Evolutionary conservation across 2,113 vertebrate genomes (phyloP).

Genomic region (Gambusia holbrooki): DNA sequence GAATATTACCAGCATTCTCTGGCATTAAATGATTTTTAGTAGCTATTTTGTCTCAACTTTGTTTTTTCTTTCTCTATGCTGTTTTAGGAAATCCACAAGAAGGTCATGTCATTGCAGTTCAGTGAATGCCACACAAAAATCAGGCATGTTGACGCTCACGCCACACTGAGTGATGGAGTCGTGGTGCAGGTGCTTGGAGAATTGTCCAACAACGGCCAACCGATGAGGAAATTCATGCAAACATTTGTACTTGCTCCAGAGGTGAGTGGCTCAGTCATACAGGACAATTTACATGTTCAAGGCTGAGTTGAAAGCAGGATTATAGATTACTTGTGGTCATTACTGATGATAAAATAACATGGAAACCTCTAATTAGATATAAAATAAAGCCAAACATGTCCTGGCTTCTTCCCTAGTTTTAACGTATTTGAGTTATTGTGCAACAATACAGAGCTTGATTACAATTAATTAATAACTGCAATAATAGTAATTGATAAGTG

Average conservation of each 20-base stretch:
- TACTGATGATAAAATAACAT: no score
- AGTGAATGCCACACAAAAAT: slow-evolving; percentile 99
- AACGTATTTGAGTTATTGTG: no score
- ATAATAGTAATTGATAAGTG: no score
- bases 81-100: slow-evolving; percentile 96
- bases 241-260: slow-evolving; percentile 98
- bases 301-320: background rate
- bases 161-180: slow-evolving; percentile 93
- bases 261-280: slow-evolving; percentile 65
- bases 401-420: no score
- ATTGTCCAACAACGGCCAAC: slow-evolving; percentile 94
- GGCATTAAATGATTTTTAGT: background rate
- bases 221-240: slow-evolving; percentile 99
- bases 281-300: background rate
- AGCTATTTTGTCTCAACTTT: no score
- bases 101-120: slow-evolving; percentile 98
- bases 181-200: slow-evolving; percentile 98
- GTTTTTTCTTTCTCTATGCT: background rate
- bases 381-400: no score
- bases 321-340: no score
- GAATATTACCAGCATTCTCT: background rate
- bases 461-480: no score
- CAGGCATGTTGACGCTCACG: slow-evolving; percentile 95
- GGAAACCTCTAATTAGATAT: no score
- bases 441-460: no score